Base-by-base conservation (phyloP, 2,113 vertebrate genomes). In the Lophotis ruficrista region DNA sequence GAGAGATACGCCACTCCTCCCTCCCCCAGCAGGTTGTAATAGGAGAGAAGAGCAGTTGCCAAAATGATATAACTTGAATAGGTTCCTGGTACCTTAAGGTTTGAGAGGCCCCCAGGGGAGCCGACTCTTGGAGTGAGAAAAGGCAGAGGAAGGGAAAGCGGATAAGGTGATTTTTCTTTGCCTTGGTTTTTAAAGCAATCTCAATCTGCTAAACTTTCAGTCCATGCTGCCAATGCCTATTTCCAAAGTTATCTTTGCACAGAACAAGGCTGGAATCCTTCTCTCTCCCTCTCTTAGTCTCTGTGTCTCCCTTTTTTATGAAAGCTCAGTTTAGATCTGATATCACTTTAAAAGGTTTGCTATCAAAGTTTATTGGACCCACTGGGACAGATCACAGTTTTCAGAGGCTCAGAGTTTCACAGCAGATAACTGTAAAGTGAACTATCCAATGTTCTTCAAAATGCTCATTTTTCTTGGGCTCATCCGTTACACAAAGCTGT, bases 361-460 rank as follows among this genome's bases (percentile, higher is more conserved):
- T 95, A 95, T 96, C 96, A 72, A 90, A 90, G 86, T 94, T 97
- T 90, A 95, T 95, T 94, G 81, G 86, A 97, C 83, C 90, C 92
- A 75, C 68, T 92, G 96, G 96, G 93, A 96, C 76, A 81, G 85
- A 96, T 94, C 88, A 89, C 43, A n/a, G 72, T 93, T 83, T 95
- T 84, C 95, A 95, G 89, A 82, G 92, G 76, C 92, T 96, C 71
- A 53, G 4, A 65, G 88, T 95, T 96, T 94, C 92, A 92, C 20
- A 3, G 88, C 69, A 96, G 92, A 95, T 95, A 96, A 96, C 87
- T 80, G 84, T 83, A 95, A 93, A 94, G 71, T 83, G 82, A 97
- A 92, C 93, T 69, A 89, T 79, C 85, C 88, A 75, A 18, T 68
- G 72, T 81, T 96, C 88, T 89, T 72, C 81, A 92, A 92, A 96